Evolutionary conservation across 1,140 invertebrate genomes (phyloP).

Genomic region (Semibalanus balanoides): DNA sequence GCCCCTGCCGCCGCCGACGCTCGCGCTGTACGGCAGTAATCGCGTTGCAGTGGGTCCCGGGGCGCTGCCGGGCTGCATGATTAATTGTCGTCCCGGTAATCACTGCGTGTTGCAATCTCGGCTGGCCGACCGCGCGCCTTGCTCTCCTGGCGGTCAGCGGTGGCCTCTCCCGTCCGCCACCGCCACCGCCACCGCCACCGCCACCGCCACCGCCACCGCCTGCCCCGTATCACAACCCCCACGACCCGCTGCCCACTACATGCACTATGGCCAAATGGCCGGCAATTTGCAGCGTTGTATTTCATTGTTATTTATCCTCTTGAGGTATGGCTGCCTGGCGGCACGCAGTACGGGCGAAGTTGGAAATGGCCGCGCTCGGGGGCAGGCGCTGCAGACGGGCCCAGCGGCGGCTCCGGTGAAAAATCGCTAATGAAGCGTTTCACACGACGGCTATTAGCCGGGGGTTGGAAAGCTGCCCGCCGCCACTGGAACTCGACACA

Average conservation of each 20-base stretch:
- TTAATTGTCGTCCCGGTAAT: not conserved
- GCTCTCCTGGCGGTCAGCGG: no score
- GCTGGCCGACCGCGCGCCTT: no score
- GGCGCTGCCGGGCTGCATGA: not conserved
- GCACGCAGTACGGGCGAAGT: not conserved
- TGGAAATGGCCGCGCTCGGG: not conserved
- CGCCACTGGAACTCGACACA: not conserved
- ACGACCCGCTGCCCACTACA: not conserved
- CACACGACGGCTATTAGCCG: not conserved
- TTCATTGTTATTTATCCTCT: not conserved
- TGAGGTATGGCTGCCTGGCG: not conserved
- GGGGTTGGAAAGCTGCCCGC: not conserved
- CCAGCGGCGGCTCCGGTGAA: not conserved
- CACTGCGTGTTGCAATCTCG: not conserved
- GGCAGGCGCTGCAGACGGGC: not conserved
- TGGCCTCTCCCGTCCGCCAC: no score
- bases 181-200: no score
- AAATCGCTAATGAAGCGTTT: not conserved
- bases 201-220: not conserved
- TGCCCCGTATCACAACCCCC: no score
- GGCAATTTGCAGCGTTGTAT: not conserved
- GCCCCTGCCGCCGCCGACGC: no score
- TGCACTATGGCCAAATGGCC: not conserved
- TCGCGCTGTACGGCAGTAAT: no score
- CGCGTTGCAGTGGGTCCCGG: no score